Percentiles rank a stretch among this genome's conserved stretches.
Conservation (phyloP, 2,888 invertebrate genomes). For the Drosophila eohydei region DNA sequence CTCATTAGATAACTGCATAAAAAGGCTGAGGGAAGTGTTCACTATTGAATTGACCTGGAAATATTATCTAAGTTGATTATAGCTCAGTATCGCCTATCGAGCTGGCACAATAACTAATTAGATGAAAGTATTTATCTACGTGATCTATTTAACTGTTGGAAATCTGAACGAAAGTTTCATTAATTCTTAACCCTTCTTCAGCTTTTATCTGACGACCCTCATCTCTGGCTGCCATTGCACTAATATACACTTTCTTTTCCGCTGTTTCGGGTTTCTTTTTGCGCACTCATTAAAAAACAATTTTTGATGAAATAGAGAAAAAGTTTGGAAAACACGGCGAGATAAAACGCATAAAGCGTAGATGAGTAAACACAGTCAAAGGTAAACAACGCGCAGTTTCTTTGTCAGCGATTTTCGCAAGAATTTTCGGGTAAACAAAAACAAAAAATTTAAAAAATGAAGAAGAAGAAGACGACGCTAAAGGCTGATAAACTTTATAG, state of each 20-base stretch:
- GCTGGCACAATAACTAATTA: too few species aligned
- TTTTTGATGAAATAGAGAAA: slow-evolving; percentile 12
- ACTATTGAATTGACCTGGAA: background rate
- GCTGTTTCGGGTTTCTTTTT: background rate
- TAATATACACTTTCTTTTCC: background rate
- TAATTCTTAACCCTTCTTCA: background rate
- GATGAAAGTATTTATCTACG: background rate
- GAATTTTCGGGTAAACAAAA: slow-evolving; percentile 41
- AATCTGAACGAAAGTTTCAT: background rate
- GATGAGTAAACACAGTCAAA: slow-evolving; percentile 20
- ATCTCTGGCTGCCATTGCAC: background rate
- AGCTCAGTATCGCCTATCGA: background rate
- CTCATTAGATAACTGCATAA: too few species aligned
- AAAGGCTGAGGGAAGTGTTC: too few species aligned
- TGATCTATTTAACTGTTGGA: too few species aligned
- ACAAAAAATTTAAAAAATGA: background rate
- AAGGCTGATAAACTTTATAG: slow-evolving; percentile 39
- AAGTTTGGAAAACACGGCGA: slow-evolving; percentile 7
- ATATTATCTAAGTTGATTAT: background rate
- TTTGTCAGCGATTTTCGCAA: slow-evolving; percentile 24
- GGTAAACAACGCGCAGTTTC: slow-evolving; percentile 33
- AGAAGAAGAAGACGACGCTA: slow-evolving; percentile 5
- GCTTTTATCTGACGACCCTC: background rate
- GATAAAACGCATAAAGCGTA: slow-evolving; percentile 5
- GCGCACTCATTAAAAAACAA: slow-evolving; percentile 5